Base-by-base conservation (phyloP, 2,113 vertebrate genomes). In the Condylura cristata region DNA sequence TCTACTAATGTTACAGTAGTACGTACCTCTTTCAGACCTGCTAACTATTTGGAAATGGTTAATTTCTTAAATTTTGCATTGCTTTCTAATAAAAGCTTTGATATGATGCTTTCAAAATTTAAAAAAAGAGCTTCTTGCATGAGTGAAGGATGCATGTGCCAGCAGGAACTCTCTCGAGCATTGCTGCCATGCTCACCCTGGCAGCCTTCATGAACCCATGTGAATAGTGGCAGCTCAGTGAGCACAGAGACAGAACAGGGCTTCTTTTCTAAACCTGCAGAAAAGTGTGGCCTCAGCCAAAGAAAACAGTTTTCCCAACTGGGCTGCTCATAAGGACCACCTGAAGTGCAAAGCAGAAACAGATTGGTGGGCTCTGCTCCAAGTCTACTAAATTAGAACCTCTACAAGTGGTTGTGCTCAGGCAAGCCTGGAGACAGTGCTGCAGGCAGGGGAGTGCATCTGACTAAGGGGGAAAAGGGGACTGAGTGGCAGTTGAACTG, bases 261-360 rank as follows among this genome's bases (percentile, higher is more conserved):
- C n/a, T 83, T 2, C 32, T 86, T 95, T 66, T 95, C 91, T 79
- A 39, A 74, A 37, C n/a, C 26, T 71, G 46, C 30, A 78, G 72
- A 78, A 56, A 51, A 58, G 34, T n/a, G 3, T 30, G 1, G 24
- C 10, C 74, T 82, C 28, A 9, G 80, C 87, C 86, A 89, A 71
- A 83, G 53, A 78, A 96, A 83, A 74, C 83, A 79, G 72, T 44
- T 94, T 90, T 41, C 61, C n/a, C 61, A 74, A 74, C 44, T 30
- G 44, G 61, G 58, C 74, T 83, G 81, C 61, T 71, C 60, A 8
- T 28, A 13, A 37, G 41, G 46, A 78, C 46, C 79, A 16, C 75
- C 79, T 60, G 8, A 56, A 79, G 30, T 30, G 10, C 53, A 12
- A 65, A 60, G 17, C 24, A 37, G 75, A 86, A 86, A 32, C 75